These are phyloP conservation scores for Garra rufa DNA, from an alignment of 2,113 vertebrate species.

Conservation along the genomic window DNA sequence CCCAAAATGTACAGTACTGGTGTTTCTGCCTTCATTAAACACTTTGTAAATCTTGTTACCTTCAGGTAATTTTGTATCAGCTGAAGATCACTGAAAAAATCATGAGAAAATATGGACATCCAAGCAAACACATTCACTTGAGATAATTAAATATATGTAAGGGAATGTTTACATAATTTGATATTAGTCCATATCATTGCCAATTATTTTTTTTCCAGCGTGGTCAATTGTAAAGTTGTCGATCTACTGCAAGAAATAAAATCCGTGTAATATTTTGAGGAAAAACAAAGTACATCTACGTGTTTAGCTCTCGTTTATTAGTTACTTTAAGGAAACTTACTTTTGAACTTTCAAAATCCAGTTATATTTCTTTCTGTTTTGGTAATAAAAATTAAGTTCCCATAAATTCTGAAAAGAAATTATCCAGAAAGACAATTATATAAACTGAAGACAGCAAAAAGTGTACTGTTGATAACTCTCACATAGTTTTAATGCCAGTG, in stretches of 20 bases:
- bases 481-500: neutral
- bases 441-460: neutral
- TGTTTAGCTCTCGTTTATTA: neutral
- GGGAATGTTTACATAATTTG: neutral
- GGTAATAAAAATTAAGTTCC: neutral
- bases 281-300: neutral
- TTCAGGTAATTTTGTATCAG: neutral
- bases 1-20: neutral
- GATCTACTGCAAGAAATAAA: neutral
- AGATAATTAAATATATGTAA: no score
- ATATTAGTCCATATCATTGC: neutral
- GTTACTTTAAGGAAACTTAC: neutral
- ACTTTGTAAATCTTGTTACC: neutral
- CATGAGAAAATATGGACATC: neutral
- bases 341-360: neutral
- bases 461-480: neutral
- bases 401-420: neutral
- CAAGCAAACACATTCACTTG: no score
- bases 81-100: neutral
- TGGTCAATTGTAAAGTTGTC: no score
- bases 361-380: neutral
- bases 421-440: neutral
- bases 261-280: neutral
- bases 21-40: neutral
- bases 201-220: neutral